Conservation (phyloP, 1,140 invertebrate species). For the Xylocopa sonorina region DNA sequence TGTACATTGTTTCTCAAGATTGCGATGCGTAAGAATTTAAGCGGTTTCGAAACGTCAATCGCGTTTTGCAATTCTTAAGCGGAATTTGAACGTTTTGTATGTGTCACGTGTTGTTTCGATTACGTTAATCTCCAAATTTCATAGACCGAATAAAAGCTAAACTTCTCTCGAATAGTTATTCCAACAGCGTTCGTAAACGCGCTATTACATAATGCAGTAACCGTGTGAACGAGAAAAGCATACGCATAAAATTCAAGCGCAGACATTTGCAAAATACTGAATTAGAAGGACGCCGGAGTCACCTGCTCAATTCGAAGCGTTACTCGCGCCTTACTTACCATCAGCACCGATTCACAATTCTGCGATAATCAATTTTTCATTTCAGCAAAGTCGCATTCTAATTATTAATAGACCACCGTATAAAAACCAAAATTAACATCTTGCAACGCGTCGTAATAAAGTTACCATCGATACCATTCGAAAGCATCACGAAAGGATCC, state of each 20-base stretch:
- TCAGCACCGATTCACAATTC: no score
- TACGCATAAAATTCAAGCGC: neutral
- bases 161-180: slow-evolving; percentile 9
- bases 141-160: neutral
- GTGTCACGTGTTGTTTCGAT: neutral
- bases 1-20: no score
- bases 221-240: slow-evolving; percentile 11
- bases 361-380: no score
- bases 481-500: neutral
- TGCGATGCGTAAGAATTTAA: neutral
- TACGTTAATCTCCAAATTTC: neutral
- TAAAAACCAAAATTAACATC: no score
- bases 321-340: no score
- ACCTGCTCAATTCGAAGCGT: no score
- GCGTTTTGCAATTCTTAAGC: neutral
- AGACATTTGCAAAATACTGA: neutral
- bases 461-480: neutral
- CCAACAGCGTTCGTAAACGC: slow-evolving; percentile 1
- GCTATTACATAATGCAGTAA: slow-evolving; percentile 17
- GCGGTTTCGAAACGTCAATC: neutral
- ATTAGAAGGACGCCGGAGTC: neutral
- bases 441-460: no score
- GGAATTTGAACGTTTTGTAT: neutral
- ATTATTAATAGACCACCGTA: no score
- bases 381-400: no score